Evolutionary conservation across 2,888 invertebrate genomes (phyloP), one percentile per base, ranked within the genome.

Genomic region (Melieria picta): DNA sequence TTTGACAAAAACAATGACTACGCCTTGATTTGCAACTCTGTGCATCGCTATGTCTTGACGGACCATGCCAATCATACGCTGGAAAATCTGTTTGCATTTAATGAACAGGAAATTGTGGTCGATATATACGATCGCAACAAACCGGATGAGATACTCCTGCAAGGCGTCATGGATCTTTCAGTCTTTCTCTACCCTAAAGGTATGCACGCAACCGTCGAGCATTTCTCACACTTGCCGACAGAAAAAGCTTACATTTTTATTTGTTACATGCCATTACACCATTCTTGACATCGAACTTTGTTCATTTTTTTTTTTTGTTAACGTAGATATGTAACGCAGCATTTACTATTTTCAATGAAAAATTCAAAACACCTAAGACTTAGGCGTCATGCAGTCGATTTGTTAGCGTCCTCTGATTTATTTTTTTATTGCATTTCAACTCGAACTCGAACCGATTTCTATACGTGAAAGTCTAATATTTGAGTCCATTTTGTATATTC

Each of bases 131-230:
- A 75, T 4, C 11, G 76, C 42, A 75, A 75, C 6, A 62, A 75
- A 1, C 77, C 80, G 0, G 61, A 50, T 0, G 75, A 76, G 45
- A 74, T 82, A 6, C 13, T 83, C 5, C 78, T 80, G 56, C 77
- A 80, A 10, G 83, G 83, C 4, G 46, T 66, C 5, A 71, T 82
- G 0, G 80, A 83, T 70, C 74, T 76, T 0, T 80, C 81, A 4
- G 64, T 83, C 7, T 83, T 83, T 72, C 76, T 79, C 4, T 83
- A 82, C 72, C 83, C 83, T 2, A 46, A 76, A 4, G 82, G 83
- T 82, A 70, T 69, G 72, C 61, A 16, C 7, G 5, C 16, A 16
- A 16, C 16, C 16, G 16, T 16, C 16, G 16, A 16, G 16, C 16
- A 16, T 16, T 16, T 16, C 16, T 16, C 16, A 1, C 11, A 10